These are phyloP conservation scores for Phylloscopus collybita DNA, from an alignment of 2,797 vertebrate species.

Conservation along the genomic window DNA sequence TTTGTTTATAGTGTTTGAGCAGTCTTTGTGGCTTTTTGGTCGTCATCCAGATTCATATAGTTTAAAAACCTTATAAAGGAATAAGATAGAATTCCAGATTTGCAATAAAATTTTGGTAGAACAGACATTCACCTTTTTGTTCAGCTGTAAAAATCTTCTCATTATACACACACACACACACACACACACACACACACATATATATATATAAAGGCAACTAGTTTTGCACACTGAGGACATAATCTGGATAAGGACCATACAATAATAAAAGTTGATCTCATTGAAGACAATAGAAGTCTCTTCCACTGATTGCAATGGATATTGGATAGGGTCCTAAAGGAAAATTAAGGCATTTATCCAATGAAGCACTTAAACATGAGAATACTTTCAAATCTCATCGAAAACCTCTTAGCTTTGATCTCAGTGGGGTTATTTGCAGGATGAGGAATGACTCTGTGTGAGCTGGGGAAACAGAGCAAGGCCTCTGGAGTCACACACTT, in stretches of 20 bases:
- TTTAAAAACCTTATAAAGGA: not conserved
- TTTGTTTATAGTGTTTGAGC: not conserved
- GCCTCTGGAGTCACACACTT: not conserved
- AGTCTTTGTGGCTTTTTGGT: not conserved
- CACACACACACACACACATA: too few species aligned
- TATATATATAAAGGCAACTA: not conserved
- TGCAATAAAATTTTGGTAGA: constrained; percentile 4
- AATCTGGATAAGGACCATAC: not conserved
- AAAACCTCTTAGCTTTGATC: not conserved
- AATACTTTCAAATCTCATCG: not conserved
- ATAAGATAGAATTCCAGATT: not conserved
- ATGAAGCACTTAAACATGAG: constrained; percentile 1
- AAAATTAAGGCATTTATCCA: constrained; percentile 16
- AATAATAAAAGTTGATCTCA: not conserved
- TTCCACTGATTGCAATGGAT: not conserved
- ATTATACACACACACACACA: too few species aligned
- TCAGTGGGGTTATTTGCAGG: not conserved
- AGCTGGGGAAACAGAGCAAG: not conserved
- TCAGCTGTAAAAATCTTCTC: not conserved
- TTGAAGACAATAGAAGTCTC: not conserved
- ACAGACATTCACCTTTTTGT: not conserved
- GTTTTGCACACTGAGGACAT: not conserved
- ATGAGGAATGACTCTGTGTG: not conserved
- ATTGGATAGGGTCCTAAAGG: not conserved
- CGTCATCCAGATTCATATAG: not conserved